Conservation (phyloP, 2,797 vertebrate genomes). For the Anableps anableps region DNA sequence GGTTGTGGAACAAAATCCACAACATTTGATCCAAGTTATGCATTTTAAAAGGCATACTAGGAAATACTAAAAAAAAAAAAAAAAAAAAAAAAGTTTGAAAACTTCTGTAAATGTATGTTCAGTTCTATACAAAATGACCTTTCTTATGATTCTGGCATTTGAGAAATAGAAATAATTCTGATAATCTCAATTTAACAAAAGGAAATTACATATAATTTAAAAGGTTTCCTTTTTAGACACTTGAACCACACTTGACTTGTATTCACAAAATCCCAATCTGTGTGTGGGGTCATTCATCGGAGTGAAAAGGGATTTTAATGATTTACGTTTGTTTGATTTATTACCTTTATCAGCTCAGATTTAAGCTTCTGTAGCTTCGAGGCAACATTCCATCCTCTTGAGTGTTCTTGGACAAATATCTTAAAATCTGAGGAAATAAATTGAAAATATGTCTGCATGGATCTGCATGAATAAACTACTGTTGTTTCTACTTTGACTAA, state of each 20-base stretch:
- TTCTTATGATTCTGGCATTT: not conserved
- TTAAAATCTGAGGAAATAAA: not conserved
- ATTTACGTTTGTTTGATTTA: constrained; percentile 8
- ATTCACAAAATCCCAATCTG: not conserved
- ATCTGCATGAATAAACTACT: not conserved
- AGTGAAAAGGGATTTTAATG: not conserved
- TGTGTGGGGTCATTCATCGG: not conserved
- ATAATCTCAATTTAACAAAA: not conserved
- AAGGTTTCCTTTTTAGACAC: not conserved
- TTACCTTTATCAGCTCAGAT: not conserved
- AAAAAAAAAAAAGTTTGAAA: not conserved
- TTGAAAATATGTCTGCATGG: not conserved
- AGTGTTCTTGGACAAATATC: not conserved
- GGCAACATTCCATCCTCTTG: not conserved
- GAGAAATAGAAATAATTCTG: not conserved
- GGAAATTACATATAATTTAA: not conserved
- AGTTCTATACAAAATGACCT: not conserved
- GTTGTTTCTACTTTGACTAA: constrained; percentile 1
- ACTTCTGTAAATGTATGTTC: not conserved
- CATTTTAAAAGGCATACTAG: not conserved
- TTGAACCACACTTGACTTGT: not conserved
- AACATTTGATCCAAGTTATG: not conserved
- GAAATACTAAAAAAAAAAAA: not conserved
- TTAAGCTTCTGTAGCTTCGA: not conserved
- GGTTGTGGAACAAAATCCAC: not conserved